These are phyloP conservation scores for Drymodes brunneopygia DNA, from an alignment of 2,113 vertebrate genomes.

Conservation along the genomic window DNA sequence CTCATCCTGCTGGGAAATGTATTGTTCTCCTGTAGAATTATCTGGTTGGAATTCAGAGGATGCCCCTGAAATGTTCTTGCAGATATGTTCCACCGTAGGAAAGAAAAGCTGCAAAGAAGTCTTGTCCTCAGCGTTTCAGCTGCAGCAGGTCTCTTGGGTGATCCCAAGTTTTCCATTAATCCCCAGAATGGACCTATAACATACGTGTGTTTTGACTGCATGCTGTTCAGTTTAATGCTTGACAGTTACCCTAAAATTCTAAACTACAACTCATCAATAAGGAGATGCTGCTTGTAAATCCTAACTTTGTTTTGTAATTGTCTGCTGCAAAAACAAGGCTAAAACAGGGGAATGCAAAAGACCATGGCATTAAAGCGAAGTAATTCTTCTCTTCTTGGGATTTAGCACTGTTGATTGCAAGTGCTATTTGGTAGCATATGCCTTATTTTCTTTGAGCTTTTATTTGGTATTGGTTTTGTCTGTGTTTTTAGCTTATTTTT, in stretches of 20 bases:
- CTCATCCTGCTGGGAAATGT: not conserved
- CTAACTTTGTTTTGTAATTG: not conserved
- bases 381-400: not conserved
- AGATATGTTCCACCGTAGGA: not conserved
- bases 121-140: not conserved
- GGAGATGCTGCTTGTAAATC: not conserved
- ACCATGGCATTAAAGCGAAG: not conserved
- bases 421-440: not conserved
- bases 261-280: not conserved
- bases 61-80: slow-evolving; percentile 5
- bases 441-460: not conserved
- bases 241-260: not conserved
- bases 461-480: not conserved
- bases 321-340: not conserved
- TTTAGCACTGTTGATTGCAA: not conserved
- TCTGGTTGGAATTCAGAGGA: not conserved
- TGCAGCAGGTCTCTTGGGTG: not conserved
- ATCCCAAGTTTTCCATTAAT: not conserved
- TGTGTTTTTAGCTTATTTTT: not conserved
- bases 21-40: not conserved
- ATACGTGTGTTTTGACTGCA: not conserved
- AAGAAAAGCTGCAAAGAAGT: not conserved
- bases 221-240: not conserved
- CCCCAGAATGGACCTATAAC: not conserved
- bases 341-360: not conserved